A percentile compares a stretch with the other conserved stretches of the same genome.
Evolutionary conservation across 2,888 invertebrate species (phyloP).

Genomic region (Pristionchus maxplancki): DNA sequence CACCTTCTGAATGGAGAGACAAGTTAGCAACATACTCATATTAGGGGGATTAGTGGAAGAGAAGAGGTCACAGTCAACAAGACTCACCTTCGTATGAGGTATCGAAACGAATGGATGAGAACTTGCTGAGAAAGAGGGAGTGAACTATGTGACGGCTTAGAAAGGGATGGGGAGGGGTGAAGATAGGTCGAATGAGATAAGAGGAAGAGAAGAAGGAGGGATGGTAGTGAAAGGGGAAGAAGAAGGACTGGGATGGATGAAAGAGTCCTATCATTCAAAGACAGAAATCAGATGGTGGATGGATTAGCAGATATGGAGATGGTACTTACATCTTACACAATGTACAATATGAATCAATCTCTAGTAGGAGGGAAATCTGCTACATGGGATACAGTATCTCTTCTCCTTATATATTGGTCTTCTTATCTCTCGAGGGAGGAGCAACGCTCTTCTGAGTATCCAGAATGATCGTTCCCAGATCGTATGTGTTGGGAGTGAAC

Average conservation of each 20-base stretch:
- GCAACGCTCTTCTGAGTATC: constrained; percentile 56
- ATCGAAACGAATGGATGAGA: background rate
- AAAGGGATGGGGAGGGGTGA: background rate
- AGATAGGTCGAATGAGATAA: constrained; percentile 26
- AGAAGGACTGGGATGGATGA: background rate
- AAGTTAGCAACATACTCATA: constrained; percentile 42
- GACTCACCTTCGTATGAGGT: background rate
- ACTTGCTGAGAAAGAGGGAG: background rate
- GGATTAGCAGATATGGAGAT: background rate
- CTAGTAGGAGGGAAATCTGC: background rate
- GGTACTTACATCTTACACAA: constrained; percentile 23
- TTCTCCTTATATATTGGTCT: constrained; percentile 48
- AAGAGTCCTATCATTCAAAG: background rate
- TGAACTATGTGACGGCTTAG: background rate
- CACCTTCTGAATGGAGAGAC: constrained; percentile 32
- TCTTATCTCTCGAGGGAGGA: constrained; percentile 36
- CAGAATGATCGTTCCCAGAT: constrained; percentile 70
- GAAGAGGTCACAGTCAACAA: background rate
- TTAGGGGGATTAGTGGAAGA: constrained; percentile 23
- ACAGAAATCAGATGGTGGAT: background rate
- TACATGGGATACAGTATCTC: background rate
- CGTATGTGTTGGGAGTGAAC: constrained; percentile 72
- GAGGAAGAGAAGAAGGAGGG: background rate
- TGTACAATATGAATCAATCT: constrained; percentile 34
- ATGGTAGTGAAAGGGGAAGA: background rate